Conservation (phyloP, 1,140 invertebrate genomes). For the Eriocheir sinensis region DNA sequence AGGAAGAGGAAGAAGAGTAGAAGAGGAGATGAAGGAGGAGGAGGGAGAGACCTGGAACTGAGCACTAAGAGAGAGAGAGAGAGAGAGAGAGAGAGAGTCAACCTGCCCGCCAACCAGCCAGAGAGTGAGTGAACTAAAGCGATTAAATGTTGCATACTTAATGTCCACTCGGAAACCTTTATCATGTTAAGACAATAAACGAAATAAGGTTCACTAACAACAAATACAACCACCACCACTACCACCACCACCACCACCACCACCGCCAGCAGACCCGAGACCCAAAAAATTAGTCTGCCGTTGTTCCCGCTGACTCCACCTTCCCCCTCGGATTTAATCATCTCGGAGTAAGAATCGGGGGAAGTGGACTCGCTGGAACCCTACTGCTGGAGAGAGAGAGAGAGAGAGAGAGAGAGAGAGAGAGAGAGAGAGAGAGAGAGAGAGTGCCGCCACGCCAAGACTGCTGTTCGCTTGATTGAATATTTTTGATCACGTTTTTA, state of each 20-base stretch:
- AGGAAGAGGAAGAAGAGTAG: not conserved
- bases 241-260: not conserved
- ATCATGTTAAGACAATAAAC: slow-evolving; percentile 76
- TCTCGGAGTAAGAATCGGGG: slow-evolving; percentile 69
- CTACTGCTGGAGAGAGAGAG: slow-evolving; percentile 6
- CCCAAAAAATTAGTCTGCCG: slow-evolving; percentile 69
- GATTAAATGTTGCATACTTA: slow-evolving; percentile 76
- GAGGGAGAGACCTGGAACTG: not conserved
- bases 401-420: no score
- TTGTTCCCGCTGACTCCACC: slow-evolving; percentile 70
- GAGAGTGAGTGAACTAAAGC: slow-evolving; percentile 52
- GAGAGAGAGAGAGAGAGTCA: not conserved
- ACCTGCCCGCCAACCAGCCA: not conserved
- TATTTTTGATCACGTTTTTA: slow-evolving; percentile 74
- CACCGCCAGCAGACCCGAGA: not conserved
- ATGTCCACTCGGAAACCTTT: slow-evolving; percentile 50
- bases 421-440: no score
- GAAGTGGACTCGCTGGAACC: slow-evolving; percentile 69
- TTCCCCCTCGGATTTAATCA: slow-evolving; percentile 74
- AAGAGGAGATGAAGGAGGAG: not conserved
- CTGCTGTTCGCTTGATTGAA: slow-evolving; percentile 65
- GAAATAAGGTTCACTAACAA: slow-evolving; percentile 74
- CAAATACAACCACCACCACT: slow-evolving; percentile 54
- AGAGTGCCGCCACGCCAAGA: slow-evolving; percentile 65
- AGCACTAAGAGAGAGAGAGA: not conserved